Conservation (phyloP, 53 echinoderm and acorn worm species). For the Patiria pectinifera region DNA sequence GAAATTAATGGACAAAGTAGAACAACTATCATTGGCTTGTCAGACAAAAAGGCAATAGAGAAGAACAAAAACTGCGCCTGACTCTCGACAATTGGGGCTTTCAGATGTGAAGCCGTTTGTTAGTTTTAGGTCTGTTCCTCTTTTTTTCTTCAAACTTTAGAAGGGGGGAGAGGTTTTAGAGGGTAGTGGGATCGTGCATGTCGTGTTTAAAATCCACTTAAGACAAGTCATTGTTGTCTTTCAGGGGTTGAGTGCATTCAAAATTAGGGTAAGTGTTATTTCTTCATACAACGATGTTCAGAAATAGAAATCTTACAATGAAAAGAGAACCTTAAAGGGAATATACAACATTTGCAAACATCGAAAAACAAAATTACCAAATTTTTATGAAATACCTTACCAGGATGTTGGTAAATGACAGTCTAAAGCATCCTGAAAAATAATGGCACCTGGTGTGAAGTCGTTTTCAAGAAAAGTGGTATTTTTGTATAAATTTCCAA, state of each 20-base stretch:
- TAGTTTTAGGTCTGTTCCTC: neutral
- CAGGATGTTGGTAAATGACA: no score
- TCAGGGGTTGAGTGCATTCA: neutral
- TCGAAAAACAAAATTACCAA: no score
- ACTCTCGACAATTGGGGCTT: conserved; percentile 14
- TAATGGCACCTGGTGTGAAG: no score
- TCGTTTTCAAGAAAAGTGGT: no score
- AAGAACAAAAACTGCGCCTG: neutral
- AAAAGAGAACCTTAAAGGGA: no score
- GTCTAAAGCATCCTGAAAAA: no score
- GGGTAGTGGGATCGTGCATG: neutral
- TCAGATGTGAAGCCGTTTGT: neutral
- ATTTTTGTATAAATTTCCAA: no score
- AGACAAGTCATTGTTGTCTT: neutral
- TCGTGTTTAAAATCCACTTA: neutral
- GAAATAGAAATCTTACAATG: neutral
- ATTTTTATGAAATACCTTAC: no score
- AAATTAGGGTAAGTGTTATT: neutral
- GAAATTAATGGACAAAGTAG: conserved; percentile 8
- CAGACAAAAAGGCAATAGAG: neutral
- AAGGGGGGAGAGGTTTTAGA: neutral
- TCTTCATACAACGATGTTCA: neutral
- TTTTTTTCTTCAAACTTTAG: neutral
- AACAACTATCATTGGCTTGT: neutral
- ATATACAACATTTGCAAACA: no score